Conservation (phyloP, 2,888 invertebrate genomes). For the Calameuta idolon region DNA sequence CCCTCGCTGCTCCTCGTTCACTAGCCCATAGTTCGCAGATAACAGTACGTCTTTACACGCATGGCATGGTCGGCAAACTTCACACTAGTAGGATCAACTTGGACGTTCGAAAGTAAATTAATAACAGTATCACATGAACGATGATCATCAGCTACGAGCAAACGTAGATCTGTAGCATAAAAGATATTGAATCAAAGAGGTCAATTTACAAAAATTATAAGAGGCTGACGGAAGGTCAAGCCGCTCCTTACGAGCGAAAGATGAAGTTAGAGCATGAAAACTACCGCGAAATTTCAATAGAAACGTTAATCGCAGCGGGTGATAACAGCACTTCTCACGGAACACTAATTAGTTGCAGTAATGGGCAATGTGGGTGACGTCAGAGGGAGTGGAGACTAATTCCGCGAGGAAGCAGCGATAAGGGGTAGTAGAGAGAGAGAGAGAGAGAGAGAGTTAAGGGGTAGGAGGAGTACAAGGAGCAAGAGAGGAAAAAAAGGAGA, state of each 20-base stretch:
- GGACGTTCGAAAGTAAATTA: background rate
- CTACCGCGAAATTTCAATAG: constrained; percentile 9
- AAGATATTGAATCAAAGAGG: background rate
- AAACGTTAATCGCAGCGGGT: constrained; percentile 10
- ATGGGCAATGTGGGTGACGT: constrained; percentile 6
- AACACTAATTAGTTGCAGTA: constrained; percentile 13
- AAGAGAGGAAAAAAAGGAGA: background rate
- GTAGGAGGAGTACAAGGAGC: background rate
- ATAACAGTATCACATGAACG: background rate
- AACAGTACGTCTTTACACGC: background rate
- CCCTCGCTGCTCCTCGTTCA: background rate
- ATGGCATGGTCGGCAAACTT: background rate
- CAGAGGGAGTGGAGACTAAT: background rate
- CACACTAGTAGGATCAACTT: background rate
- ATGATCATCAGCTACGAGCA: background rate
- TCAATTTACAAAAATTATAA: background rate
- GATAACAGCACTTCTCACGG: background rate
- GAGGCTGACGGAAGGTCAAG: background rate
- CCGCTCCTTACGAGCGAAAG: background rate
- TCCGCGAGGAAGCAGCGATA: background rate
- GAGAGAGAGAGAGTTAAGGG: background rate
- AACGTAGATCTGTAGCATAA: background rate
- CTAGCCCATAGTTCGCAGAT: background rate
- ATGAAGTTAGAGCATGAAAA: background rate
- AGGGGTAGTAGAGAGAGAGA: background rate